Base-by-base conservation (phyloP, 2,113 vertebrate species). In the Microcebus griseorufus region DNA sequence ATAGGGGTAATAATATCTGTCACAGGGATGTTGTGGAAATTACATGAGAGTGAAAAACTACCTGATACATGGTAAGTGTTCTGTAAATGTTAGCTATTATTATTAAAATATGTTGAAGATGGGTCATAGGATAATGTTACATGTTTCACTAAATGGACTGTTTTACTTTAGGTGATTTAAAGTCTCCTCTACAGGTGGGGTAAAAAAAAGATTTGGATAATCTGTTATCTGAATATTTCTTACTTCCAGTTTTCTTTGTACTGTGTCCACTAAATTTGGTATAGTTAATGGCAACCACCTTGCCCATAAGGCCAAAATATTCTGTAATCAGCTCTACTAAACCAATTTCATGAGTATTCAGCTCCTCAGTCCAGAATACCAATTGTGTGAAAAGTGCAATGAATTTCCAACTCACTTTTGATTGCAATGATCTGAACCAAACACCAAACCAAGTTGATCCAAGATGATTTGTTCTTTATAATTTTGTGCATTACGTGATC, bases 401-500 rank as follows among this genome's bases (percentile, higher is more conserved):
- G 92, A 98, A 97, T 97, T 94, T 94, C 75, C 86, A 96, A 65
- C 93, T 97, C 96, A 82, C 22, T 92, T 98, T 97, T 97, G 97
- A 98, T 97, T 97, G 94, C 94, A 93, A 60, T 93, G 96, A 98
- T 97, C 95, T 98, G 96, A 96, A 98, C 95, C 90, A 97, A 98
- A 97, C 6, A 91, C 58, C 27, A 98, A 96, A 92, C 91, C 64
- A 92, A 88, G 83, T 92, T 98, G 98, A 98, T 98, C 98, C 98
- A 93, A 97, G 95, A 96, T 97, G 97, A 98, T 98, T 97, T 97
- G 84, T 88, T 81, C 96, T 98, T 97, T 98, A 95, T 88, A 84
- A 0, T 90, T 97, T 97, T 97, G 97, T 93, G 84, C 95, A 92
- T 92, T 98, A 93, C 42, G 67, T 96, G 97, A 98, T 97, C 95